Base-by-base conservation (phyloP, 2,113 vertebrate species). In the Etheostoma spectabile region DNA sequence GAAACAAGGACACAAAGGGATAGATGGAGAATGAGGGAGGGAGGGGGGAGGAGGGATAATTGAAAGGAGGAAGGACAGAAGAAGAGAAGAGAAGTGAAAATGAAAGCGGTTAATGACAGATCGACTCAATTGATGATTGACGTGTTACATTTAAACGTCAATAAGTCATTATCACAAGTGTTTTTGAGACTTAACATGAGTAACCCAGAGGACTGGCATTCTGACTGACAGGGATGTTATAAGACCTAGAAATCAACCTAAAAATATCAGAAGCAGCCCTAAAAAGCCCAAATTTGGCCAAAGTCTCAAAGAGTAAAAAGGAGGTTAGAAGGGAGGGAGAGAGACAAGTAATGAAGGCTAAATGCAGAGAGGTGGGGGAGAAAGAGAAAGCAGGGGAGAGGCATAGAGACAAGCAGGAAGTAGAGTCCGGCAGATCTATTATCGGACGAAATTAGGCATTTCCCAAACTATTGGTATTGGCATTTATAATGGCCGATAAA, bases 1-100 rank as follows among this genome's bases (percentile, higher is more conserved):
- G 91, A 92, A 92, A 89, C 76, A 74, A 61, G 75, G 76, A 79
- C 87, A 84, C 60, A 64, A 79, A 81, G 79, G 86, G 80, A 70
- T n/a, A 60, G 75, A 79, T 84, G 82, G 66, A 87, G 84, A 78
- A 1, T 18, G 65, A 80, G 24, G 35, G 60, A 77, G 21, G 27
- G 30, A 18, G 13, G 59, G 70, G 13, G 59, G 70, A 35, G 49
- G 2, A 33, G 6, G 45, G 57, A 86, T 16, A 33, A 71, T 55
- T 24, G 27, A 78, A 71, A 27, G 8, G 60, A 68, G 55, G 15
- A 38, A 72, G 12, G 48, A 46, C 57, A 61, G 52, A 4, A 61
- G 63, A 83, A 49, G 53, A 73, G 56, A 77, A 56, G 72, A 62
- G 16, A 57, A 73, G 61, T 5, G 15, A 21, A 63, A 72, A 71